These are phyloP conservation scores for Nothobranchius kuhntae DNA, from an alignment of 2,113 vertebrate species.

Conservation along the genomic window DNA sequence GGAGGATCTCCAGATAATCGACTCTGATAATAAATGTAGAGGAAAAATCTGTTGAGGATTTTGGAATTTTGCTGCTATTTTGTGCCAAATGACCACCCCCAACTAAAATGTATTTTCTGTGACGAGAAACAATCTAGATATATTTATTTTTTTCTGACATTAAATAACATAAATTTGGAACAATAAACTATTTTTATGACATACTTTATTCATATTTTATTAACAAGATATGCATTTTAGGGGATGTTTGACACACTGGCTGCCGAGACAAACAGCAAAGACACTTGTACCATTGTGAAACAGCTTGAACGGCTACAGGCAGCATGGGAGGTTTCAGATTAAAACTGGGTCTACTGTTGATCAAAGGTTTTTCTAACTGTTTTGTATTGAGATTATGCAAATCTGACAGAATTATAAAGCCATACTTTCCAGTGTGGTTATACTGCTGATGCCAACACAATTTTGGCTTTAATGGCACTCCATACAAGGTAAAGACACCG, in stretches of 20 bases:
- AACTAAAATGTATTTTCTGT: conserved; percentile 10
- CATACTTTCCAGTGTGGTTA: conserved; percentile 19
- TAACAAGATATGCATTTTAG: conserved; percentile 20
- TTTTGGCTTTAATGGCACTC: conserved; percentile 51
- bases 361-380: neutral
- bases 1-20: conserved; percentile 7
- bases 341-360: neutral
- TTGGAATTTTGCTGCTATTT: conserved; percentile 29
- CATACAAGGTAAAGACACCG: conserved; percentile 6
- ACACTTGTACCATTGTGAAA: neutral
- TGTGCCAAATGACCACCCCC: conserved; percentile 24
- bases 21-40: conserved; percentile 10
- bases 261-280: conserved; percentile 31
- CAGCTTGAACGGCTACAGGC: conserved; percentile 18
- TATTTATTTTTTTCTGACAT: conserved; percentile 55
- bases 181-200: no score
- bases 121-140: conserved; percentile 25
- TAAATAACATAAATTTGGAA: conserved; percentile 13
- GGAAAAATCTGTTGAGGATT: conserved; percentile 15
- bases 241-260: conserved; percentile 40
- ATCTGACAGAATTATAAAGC: conserved; percentile 22
- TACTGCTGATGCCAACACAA: conserved; percentile 15
- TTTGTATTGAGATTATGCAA: conserved; percentile 28
- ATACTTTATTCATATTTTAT: no score
- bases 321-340: conserved; percentile 10